Conservation (phyloP, 2,888 invertebrate species). For the Nomada fabriciana region DNA sequence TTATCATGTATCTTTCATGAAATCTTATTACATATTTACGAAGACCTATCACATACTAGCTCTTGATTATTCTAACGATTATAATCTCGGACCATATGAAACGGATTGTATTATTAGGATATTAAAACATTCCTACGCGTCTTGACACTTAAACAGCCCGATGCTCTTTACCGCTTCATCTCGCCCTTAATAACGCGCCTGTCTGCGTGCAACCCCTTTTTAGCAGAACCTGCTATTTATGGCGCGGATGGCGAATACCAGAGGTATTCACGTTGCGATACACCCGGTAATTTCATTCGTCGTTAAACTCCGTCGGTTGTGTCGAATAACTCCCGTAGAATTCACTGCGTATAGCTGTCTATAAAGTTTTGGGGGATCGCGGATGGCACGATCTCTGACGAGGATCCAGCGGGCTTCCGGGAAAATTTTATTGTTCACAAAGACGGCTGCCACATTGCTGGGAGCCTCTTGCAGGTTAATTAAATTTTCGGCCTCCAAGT, state of each 20-base stretch:
- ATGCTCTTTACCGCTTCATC: conserved; percentile 42
- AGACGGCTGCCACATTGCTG: neutral
- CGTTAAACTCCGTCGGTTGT: conserved; percentile 54
- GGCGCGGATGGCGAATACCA: conserved; percentile 47
- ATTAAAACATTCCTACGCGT: conserved; percentile 14
- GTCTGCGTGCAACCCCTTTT: conserved; percentile 38
- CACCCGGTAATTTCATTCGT: conserved; percentile 62
- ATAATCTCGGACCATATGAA: neutral
- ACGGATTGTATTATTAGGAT: conserved; percentile 3
- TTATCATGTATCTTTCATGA: no score
- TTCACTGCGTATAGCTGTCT: conserved; percentile 24
- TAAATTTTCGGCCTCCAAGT: conserved; percentile 11
- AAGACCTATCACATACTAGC: no score
- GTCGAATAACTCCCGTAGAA: conserved; percentile 48
- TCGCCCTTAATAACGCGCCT: conserved; percentile 54
- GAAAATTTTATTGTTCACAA: conserved; percentile 25
- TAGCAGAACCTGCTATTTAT: conserved; percentile 62
- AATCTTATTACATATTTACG: no score
- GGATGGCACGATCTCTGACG: conserved; percentile 11
- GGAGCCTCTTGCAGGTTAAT: conserved; percentile 14
- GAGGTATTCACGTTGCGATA: conserved; percentile 55
- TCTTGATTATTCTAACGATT: neutral
- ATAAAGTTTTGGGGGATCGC: conserved; percentile 34
- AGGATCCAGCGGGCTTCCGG: neutral
- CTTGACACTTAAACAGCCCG: conserved; percentile 19